Evolutionary conservation across 2,113 vertebrate species (phyloP), one percentile per base, ranked within the genome.

Genomic region (Tupaia chinensis): DNA sequence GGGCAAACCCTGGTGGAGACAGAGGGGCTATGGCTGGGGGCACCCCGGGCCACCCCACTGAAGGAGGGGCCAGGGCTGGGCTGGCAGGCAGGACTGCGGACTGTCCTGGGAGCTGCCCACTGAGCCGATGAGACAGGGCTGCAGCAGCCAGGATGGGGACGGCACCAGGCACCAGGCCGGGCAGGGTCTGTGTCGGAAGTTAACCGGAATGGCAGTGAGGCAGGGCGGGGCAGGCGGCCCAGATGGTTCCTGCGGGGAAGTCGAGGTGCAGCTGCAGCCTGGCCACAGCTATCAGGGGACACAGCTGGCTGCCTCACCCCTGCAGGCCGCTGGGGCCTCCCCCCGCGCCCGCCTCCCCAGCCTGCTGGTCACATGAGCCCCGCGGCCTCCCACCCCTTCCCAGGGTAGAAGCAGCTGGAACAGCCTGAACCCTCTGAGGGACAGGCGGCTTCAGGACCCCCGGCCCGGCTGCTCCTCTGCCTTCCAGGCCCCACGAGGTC

Each of bases 221-320:
- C 97, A 80, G 94, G 94, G 96, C 97, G 80, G 97, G 98, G 98
- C 98, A 94, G 96, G 97, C 44, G 97, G 97, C 96, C 96, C 99
- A 99, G 99, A 99, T 99, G 99, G 99, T 99, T 99, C 99, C 99
- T 99, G 99, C 98, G 98, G 98, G 98, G 99, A 99, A 99, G 98
- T 98, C 27, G 96, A 97, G 98, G 96, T 8, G 97, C 98, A 99
- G 98, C 98, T 98, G 98, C 97, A 20, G 25, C 97, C 54, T 95
- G 94, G 95, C 97, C 93, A 90, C 97, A 84, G 97, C 98, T 99
- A 99, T 99, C 99, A 32, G n/a, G 88, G 73, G 97, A 87, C 81
- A 98, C 99, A 98, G 98, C 98, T 98, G 98, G 98, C 97, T 96
- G 97, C 98, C 98, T 98, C 98, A 95, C 98, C 98, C 95, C 63